phyloP scores from a whole-genome alignment of 30 jellyfish, hydroid and myxozoan genomes.

The Rhopilema esculentum region DNA sequence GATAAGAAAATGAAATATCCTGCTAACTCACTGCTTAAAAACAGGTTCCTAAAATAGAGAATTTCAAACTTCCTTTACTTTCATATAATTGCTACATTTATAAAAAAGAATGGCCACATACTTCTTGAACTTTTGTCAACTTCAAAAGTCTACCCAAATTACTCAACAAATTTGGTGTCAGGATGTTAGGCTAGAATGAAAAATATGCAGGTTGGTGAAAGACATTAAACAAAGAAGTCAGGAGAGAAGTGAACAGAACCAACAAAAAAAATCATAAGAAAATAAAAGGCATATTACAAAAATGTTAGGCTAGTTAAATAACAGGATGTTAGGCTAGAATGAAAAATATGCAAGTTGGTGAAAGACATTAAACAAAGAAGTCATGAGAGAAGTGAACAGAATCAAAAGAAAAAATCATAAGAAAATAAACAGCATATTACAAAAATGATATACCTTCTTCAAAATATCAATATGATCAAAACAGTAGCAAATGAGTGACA shows the following conservation, averaged over 20 bases:
- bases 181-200: conserved; percentile 35
- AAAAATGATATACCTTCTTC: conserved; percentile 66
- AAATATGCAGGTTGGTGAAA: neutral
- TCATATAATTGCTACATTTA: no score
- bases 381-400: neutral
- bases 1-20: no score
- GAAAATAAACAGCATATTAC: no score
- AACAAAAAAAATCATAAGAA: no score
- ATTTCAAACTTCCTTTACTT: no score
- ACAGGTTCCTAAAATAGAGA: no score
- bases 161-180: conserved; percentile 63
- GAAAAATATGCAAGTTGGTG: neutral
- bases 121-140: conserved; percentile 97
- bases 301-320: conserved; percentile 49
- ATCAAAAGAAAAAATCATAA: no score
- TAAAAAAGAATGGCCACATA: no score
- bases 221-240: neutral
- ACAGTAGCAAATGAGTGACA: conserved; percentile 81
- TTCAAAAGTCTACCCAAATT: conserved; percentile 72
- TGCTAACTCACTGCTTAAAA: no score
- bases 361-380: no score
- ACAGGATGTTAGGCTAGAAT: conserved; percentile 46
- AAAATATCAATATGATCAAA: conserved; percentile 82
- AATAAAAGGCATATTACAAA: no score
- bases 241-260: neutral